These are phyloP conservation scores for Isaurus tuberculatus DNA, from an alignment of 92 coral and sea anemone species.

Conservation along the genomic window DNA sequence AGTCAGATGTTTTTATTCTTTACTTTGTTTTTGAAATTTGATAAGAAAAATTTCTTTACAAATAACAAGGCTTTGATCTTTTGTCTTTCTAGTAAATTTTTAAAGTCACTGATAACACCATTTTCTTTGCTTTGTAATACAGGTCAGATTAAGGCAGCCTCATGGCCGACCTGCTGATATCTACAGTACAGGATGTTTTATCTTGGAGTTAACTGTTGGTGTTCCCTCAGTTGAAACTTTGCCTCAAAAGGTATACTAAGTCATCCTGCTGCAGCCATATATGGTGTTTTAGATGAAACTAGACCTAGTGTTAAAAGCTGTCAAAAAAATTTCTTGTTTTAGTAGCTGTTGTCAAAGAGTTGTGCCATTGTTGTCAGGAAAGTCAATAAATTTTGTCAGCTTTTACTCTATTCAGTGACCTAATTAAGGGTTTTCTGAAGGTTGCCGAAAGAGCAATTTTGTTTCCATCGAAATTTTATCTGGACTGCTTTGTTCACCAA, in stretches of 20 bases:
- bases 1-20: no score
- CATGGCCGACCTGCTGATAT: slow-evolving; percentile 95
- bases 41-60: no score
- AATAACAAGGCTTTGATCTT: not conserved
- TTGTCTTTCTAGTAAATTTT: not conserved
- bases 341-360: no score
- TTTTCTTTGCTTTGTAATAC: not conserved
- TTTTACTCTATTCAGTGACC: no score
- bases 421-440: no score
- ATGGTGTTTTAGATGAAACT: not conserved
- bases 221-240: slow-evolving; percentile 54
- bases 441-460: no score
- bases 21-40: no score
- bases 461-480: no score
- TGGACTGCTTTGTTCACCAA: no score
- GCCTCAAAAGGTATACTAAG: slow-evolving; percentile 41
- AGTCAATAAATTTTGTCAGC: no score
- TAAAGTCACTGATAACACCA: not conserved
- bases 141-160: slow-evolving; percentile 60
- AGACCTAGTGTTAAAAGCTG: not conserved
- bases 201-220: slow-evolving; percentile 71
- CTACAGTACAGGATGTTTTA: slow-evolving; percentile 66
- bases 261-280: not conserved
- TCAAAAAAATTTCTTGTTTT: not conserved
- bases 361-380: no score